phyloP scores from a whole-genome alignment of 2,888 invertebrate species.

The Leucania comma region DNA sequence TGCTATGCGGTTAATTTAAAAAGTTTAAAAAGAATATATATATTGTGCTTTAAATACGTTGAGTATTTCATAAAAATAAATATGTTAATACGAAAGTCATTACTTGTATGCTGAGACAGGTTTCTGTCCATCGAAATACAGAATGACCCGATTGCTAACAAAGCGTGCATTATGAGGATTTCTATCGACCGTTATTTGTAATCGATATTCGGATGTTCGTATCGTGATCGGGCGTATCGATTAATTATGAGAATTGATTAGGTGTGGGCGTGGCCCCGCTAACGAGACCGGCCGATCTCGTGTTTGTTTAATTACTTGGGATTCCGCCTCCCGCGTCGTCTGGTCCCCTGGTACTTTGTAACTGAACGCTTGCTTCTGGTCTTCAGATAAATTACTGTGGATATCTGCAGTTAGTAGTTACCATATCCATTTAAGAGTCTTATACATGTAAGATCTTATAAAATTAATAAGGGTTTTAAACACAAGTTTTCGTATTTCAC shows the following conservation, averaged over 20 bases:
- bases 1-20: too few relatives aligned
- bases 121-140: not conserved
- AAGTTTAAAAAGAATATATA: too few relatives aligned
- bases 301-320: conserved; percentile 85
- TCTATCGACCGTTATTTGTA: conserved; percentile 69
- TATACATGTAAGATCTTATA: not conserved
- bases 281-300: conserved; percentile 82
- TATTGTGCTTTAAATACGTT: not conserved
- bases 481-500: not conserved
- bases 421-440: conserved; percentile 8
- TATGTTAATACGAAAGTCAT: not conserved
- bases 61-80: not conserved
- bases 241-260: conserved; percentile 87
- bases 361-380: conserved; percentile 72
- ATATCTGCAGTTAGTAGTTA: conserved; percentile 15
- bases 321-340: conserved; percentile 74
- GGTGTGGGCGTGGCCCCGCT: conserved; percentile 79
- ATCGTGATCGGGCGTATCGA: conserved; percentile 74
- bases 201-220: conserved; percentile 74
- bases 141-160: conserved; percentile 36
- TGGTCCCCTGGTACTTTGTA: conserved; percentile 63
- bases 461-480: not conserved
- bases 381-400: conserved; percentile 64
- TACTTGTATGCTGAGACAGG: not conserved
- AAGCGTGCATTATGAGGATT: conserved; percentile 59